Evolutionary conservation across 1,140 invertebrate species (phyloP).

Genomic region (Trinorchestia longiramus): DNA sequence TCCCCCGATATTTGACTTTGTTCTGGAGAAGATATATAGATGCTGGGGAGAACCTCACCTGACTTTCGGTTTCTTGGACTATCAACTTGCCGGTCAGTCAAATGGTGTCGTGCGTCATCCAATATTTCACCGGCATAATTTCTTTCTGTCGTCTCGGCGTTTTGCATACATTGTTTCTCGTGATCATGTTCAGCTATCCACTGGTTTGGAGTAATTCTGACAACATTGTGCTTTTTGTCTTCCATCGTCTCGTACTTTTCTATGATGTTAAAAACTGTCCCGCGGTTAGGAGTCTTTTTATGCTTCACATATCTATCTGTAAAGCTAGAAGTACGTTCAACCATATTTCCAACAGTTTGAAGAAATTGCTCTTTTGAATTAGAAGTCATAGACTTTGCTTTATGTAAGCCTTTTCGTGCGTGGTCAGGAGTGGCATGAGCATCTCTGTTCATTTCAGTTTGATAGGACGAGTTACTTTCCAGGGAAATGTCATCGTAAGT

Average conservation of each 20-base stretch:
- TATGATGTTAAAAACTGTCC: neutral
- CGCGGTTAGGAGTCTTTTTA: neutral
- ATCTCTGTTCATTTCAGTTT: slow-evolving; percentile 35
- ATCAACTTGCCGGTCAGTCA: neutral
- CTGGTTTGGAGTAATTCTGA: slow-evolving; percentile 4
- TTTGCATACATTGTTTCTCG: neutral
- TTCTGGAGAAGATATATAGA: slow-evolving; percentile 11
- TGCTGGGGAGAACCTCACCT: neutral
- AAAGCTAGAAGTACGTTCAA: slow-evolving; percentile 11
- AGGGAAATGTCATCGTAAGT: slow-evolving; percentile 61
- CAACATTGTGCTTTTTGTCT: slow-evolving; percentile 8
- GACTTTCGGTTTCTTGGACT: neutral
- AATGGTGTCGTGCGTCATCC: neutral
- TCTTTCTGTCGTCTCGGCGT: neutral
- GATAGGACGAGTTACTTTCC: slow-evolving; percentile 59
- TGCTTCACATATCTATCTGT: neutral
- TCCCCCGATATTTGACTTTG: neutral
- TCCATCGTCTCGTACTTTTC: slow-evolving; percentile 32
- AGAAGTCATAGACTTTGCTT: neutral
- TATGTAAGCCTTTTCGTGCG: neutral
- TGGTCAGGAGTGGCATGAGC: neutral
- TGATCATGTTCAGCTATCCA: slow-evolving; percentile 41
- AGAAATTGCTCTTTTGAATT: neutral
- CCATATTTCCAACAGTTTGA: neutral
- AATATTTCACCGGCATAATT: neutral